Conservation (phyloP, 2,113 vertebrate species). For the Arenaria interpres region DNA sequence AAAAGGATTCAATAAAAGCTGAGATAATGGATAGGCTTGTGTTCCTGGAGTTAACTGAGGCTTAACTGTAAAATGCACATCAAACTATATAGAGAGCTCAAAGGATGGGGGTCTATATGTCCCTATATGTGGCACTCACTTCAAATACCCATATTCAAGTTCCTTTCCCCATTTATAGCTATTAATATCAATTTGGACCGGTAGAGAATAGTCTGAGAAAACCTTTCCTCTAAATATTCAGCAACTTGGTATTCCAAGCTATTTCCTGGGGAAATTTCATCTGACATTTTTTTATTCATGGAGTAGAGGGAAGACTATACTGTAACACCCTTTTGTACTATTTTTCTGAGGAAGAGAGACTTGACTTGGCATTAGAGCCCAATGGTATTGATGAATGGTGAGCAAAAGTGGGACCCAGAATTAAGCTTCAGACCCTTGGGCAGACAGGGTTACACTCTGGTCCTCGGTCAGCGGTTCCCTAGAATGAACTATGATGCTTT, state of each 20-base stretch:
- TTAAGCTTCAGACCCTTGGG: not conserved
- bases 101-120: rapidly evolving
- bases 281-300: not conserved
- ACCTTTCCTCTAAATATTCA: not conserved
- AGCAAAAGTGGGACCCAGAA: not conserved
- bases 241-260: not conserved
- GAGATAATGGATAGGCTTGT: not conserved
- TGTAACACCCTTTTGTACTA: not conserved
- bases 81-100: not conserved
- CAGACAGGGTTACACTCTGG: not conserved
- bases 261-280: not conserved
- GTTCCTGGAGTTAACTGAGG: not conserved
- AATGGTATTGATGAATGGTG: not conserved
- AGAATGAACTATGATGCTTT: not conserved
- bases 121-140: not conserved
- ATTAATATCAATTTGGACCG: not conserved
- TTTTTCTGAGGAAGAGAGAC: not conserved
- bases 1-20: not conserved
- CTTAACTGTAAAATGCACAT: not conserved
- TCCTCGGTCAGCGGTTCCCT: not conserved
- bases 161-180: not conserved
- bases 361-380: not conserved
- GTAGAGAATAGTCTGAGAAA: not conserved
- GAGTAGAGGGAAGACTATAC: not conserved
- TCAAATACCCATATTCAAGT: not conserved